These are phyloP conservation scores for Rhinoderma darwinii DNA, from an alignment of 2,113 vertebrate genomes.

Conservation along the genomic window DNA sequence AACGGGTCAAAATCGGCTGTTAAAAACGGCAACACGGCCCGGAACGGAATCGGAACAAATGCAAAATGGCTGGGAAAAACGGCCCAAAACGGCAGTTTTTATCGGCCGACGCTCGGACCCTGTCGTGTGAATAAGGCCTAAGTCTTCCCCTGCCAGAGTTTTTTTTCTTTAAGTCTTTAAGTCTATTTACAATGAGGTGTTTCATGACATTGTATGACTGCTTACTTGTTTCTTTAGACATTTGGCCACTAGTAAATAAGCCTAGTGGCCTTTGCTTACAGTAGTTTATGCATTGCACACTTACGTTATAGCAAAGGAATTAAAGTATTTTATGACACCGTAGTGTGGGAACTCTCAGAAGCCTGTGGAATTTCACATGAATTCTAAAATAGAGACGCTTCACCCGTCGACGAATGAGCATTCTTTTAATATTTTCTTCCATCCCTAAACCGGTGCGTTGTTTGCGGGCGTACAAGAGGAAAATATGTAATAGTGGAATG, in stretches of 20 bases:
- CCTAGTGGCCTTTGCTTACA: background rate
- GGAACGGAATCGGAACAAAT: no score
- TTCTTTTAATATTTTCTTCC: slow-evolving; percentile 50
- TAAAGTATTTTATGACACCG: slow-evolving; percentile 40
- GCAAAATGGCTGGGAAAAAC: no score
- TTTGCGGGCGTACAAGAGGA: background rate
- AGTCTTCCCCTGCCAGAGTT: no score
- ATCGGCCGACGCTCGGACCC: no score
- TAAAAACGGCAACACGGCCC: no score
- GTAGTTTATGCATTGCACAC: background rate
- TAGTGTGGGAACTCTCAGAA: background rate
- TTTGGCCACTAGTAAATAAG: background rate
- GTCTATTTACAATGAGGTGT: no score
- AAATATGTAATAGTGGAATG: slow-evolving; percentile 51
- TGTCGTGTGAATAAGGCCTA: no score
- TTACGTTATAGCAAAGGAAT: background rate
- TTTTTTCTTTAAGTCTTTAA: no score
- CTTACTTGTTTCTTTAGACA: background rate
- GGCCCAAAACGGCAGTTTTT: no score
- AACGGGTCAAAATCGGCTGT: no score
- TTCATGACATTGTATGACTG: no score
- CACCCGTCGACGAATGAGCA: slow-evolving; percentile 2
- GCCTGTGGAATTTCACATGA: slow-evolving; percentile 22
- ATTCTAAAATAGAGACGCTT: slow-evolving; percentile 14
- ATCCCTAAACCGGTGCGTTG: background rate